Evolutionary conservation across 2,113 vertebrate species (phyloP), one percentile per base, ranked within the genome.

Genomic region (Myrmecophaga tridactyla): DNA sequence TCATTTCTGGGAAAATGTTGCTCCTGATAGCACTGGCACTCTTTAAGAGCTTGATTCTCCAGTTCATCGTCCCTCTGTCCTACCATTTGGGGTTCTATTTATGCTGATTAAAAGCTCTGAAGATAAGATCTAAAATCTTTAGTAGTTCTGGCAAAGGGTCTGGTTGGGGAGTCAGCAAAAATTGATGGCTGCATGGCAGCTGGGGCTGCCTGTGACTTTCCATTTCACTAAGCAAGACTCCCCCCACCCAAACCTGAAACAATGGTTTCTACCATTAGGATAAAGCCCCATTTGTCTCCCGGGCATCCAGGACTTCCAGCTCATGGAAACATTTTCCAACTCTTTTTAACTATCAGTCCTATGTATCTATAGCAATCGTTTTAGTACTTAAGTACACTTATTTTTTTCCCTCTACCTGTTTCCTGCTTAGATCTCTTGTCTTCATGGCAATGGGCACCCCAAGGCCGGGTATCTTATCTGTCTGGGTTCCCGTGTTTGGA

Each of bases 371-470:
- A 46, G 23, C 34, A 27, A 29, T 27, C 1, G 0, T 14, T 34
- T 56, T 11, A 69, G 53, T 27, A 36, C n/a, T 31, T 46, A 70
- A 67, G 53, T 20, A 39, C 41, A 29, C 25, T 39, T 85, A 13
- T 48, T 46, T 72, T 89, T 65, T 43, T 29, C 53, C 13, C 46
- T 41, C 62, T 46, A 23, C 20, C 4, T 78, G 20, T 23, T 76
- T 81, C 62, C 67, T 72, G 34, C 53, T 86, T 39, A 58, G 67
- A n/a, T 85, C 46, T 60, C 72, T 82, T 51, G 84, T 62, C 72
- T 34, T 80, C 27, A 1, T 0, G 18, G 81, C 34, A 39, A 34
- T 2, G 13, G 51, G 4, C 14, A 36, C 51, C 67, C 63, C 46
- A 63, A 63, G 70, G 51, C 34, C 62, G 58, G 53, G 15, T 62